phyloP scores from a whole-genome alignment of 2,113 vertebrate genomes.

The Stercorarius parasiticus region DNA sequence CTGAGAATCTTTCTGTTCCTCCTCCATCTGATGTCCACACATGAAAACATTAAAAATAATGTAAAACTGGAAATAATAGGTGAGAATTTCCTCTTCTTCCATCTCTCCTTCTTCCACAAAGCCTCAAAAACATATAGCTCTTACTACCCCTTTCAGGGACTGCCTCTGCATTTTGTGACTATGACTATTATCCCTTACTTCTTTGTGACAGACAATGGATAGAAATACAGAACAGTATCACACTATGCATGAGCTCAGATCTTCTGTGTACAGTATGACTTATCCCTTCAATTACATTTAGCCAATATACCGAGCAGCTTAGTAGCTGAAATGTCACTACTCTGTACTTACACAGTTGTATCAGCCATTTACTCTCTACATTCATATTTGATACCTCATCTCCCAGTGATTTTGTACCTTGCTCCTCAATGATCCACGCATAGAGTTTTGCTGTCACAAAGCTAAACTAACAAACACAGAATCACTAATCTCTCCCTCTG shows the following conservation, averaged over 20 bases:
- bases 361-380: background rate
- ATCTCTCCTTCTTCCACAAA: background rate
- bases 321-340: background rate
- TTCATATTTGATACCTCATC: background rate
- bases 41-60: background rate
- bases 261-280: background rate
- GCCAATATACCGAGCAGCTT: background rate
- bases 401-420: background rate
- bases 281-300: background rate
- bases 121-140: background rate
- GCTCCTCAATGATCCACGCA: background rate
- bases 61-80: background rate
- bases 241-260: background rate
- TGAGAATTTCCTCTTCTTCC: background rate
- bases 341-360: background rate
- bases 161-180: background rate
- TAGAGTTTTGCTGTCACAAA: background rate
- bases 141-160: background rate
- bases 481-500: background rate
- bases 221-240: background rate
- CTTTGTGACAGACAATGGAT: background rate
- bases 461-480: background rate
- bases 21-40: background rate
- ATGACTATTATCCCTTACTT: background rate
- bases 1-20: background rate